A percentile compares a stretch with the other conserved stretches of the same genome.
Conservation (phyloP, 1,140 invertebrate genomes). For the Diabrotica undecimpunctata region DNA sequence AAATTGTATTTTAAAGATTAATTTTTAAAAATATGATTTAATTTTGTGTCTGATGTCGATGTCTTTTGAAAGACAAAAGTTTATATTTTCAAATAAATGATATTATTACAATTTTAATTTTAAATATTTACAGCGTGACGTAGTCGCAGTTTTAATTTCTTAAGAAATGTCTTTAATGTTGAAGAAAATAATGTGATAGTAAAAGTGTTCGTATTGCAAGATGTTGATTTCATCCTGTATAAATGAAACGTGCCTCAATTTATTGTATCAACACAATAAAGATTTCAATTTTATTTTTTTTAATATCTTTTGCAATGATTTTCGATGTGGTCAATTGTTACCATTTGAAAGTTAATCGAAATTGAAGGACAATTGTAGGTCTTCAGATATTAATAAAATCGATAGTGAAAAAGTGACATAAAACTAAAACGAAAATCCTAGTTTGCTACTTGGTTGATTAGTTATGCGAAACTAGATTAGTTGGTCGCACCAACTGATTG, state of each 20-base stretch:
- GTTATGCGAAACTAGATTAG: constrained; percentile 2
- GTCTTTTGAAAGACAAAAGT: too few relatives aligned
- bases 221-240: background rate
- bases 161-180: too few relatives aligned
- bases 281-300: constrained; percentile 3
- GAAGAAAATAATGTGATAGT: too few relatives aligned
- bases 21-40: too few relatives aligned
- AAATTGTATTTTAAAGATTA: too few relatives aligned
- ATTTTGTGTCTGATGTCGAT: too few relatives aligned
- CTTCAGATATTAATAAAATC: constrained; percentile 3
- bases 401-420: constrained; percentile 2
- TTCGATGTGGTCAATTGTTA: background rate
- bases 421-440: constrained; percentile 2
- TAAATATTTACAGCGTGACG: too few relatives aligned
- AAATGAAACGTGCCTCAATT: constrained; percentile 2
- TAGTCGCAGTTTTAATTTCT: too few relatives aligned
- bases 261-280: background rate
- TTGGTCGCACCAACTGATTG: background rate
- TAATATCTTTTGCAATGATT: background rate
- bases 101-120: too few relatives aligned
- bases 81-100: too few relatives aligned
- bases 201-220: too few relatives aligned
- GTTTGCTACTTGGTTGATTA: background rate
- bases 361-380: background rate
- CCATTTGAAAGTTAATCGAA: constrained; percentile 1